Evolutionary conservation across 2,113 vertebrate genomes (phyloP), one percentile per base, ranked within the genome.

Genomic region (Callopanchax toddi): DNA sequence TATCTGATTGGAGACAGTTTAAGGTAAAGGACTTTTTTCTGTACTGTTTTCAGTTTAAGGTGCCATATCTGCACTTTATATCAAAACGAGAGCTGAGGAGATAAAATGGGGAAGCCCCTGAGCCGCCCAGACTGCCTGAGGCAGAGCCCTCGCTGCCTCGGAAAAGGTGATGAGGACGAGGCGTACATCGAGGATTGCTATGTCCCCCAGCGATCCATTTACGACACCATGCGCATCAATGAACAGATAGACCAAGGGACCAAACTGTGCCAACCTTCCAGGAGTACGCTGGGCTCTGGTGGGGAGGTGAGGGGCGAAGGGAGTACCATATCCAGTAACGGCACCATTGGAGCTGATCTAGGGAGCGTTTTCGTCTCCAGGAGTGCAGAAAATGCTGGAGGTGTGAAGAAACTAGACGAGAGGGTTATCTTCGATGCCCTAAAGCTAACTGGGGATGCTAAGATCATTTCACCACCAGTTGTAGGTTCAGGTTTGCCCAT

Each of bases 161-260:
- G 97, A 51, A 98, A 99, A 85, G 95, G 94, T 0, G 97, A 99
- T 23, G 97, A 99, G 48, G 97, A 99, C 48, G 97, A 99, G 67
- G 95, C 95, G 0, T 99, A 99, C 80, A 99, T 99, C 60, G 97
- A 99, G 79, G 97, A 99, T 69, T 99, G 97, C 84, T 99, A 99
- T 55, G 97, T 99, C 63, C 97, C 97, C n/a, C 97, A 99, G 90
- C 86, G 97, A 34, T 99, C 98, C 15, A 99, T 99, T 37, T 99
- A 99, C 16, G 98, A 99, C 78, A 99, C 98, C 0, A 98, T 99
- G 98, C 93, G 98, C 43, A 99, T 99, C 76, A 99, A 99, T 32
- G 98, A 99, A 82, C 97, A 99, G 81, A 99, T 99, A 66, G 98
- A 99, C 84, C 96, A 98, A 82, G 97, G 98, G 26, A 90, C 94